Base-by-base conservation (phyloP, 2,797 vertebrate species). In the Hippoglossus hippoglossus region DNA sequence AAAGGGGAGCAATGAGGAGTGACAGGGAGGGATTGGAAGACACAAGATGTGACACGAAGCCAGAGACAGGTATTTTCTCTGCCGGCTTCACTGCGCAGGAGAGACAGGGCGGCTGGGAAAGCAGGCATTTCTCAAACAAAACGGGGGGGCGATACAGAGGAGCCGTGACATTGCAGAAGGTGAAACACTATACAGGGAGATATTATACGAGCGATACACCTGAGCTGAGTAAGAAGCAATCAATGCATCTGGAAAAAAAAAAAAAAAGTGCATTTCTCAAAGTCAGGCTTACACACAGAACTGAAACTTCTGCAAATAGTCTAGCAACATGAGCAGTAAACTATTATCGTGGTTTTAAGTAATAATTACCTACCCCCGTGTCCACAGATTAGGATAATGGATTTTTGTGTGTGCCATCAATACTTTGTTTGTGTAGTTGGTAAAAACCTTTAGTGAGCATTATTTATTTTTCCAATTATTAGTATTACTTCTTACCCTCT, bases 81-180 rank as follows among this genome's bases (percentile, higher is more conserved):
- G 51, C 24, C 41, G 25, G 83, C 75, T 64, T 67, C 80, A 64
- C 69, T 60, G 57, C 82, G 85, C 83, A 81, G 88, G 81, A 69
- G 68, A 89, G 82, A 74, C 83, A 86, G 84, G 84, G 81, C 81
- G 73, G 67, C 80, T 67, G 76, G 58, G 46, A 74, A 80, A 71
- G 75, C 76, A 70, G 71, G 65, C 76, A 6, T 81, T 80, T 77
- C 67, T 82, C 68, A 87, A 67, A 83, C 59, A 57, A 81, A 89
- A 57, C 73, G 58, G 67, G 66, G 87, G 67, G 87, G 67, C 67
- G 82, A 91, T 84, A 83, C 81, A 86, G 84, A 86, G 81, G 63
- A 84, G 79, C 83, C 6, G 2, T 92, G 89, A 93, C 91, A 84
- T 93, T 92, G 90, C 84, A 88, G 87, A 91, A 92, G 91, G 93